Evolutionary conservation across 2,888 invertebrate genomes (phyloP).

Genomic region (Agrochola lota): DNA sequence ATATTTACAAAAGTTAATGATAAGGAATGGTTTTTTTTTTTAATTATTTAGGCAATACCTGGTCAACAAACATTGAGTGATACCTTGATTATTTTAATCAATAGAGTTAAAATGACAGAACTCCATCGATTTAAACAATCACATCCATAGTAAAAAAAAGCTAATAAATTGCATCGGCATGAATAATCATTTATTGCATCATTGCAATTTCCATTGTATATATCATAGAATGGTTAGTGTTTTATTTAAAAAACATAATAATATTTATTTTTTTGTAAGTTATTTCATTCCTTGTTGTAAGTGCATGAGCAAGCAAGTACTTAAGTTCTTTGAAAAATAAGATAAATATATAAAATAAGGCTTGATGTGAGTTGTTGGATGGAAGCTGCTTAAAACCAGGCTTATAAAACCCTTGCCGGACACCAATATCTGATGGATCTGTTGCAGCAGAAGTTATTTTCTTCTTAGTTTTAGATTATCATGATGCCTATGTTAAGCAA

Average conservation of each 20-base stretch:
- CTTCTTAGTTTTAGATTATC: neutral
- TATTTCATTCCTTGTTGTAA: neutral
- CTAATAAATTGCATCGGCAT: neutral
- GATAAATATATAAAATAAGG: neutral
- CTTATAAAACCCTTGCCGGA: too few relatives aligned
- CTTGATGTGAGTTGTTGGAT: neutral
- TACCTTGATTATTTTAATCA: neutral
- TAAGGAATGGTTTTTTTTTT: neutral
- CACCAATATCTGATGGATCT: too few relatives aligned
- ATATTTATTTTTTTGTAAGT: too few relatives aligned
- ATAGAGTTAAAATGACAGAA: neutral
- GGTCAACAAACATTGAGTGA: neutral
- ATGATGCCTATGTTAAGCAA: neutral
- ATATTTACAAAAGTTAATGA: neutral
- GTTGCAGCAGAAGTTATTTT: neutral
- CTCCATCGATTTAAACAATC: neutral
- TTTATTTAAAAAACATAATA: neutral
- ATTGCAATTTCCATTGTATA: constrained; percentile 12
- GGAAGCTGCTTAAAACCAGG: neutral
- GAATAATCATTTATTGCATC: constrained; percentile 19
- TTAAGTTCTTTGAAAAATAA: neutral
- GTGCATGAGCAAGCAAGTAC: neutral
- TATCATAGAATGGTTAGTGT: neutral
- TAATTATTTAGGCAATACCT: neutral
- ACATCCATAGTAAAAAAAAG: neutral